A percentile compares a stretch with the other conserved stretches of the same genome.
These are phyloP conservation scores for Castor canadensis DNA, from an alignment of 2,113 vertebrate genomes.

Conservation along the genomic window DNA sequence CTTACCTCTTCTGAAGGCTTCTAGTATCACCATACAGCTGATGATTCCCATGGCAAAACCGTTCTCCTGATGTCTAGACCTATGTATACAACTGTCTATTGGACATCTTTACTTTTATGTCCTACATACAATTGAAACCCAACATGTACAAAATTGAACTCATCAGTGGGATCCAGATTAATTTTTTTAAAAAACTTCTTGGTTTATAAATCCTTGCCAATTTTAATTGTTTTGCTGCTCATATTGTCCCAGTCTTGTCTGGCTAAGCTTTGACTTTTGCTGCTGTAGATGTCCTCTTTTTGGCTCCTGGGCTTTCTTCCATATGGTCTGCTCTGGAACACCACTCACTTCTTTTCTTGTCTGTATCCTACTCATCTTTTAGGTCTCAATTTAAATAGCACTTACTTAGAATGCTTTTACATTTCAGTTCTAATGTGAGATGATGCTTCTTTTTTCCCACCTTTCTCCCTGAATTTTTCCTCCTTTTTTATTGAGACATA, in stretches of 20 bases:
- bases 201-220: background rate
- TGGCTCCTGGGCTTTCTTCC: background rate
- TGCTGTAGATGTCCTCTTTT: background rate
- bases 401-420: background rate
- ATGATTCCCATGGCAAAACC: background rate
- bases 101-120: background rate
- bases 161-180: background rate
- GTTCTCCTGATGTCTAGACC: background rate
- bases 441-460: background rate
- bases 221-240: background rate
- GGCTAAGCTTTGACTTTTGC: background rate
- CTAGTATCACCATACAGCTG: background rate
- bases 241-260: background rate
- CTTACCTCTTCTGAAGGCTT: no score
- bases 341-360: background rate
- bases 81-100: background rate
- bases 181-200: background rate
- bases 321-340: background rate
- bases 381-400: background rate
- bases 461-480: background rate
- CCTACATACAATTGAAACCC: background rate
- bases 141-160: background rate
- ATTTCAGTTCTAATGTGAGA: background rate
- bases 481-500: no score
- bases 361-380: background rate